phyloP scores from a whole-genome alignment of 2,113 vertebrate species.

The Eurystomus gularis region DNA sequence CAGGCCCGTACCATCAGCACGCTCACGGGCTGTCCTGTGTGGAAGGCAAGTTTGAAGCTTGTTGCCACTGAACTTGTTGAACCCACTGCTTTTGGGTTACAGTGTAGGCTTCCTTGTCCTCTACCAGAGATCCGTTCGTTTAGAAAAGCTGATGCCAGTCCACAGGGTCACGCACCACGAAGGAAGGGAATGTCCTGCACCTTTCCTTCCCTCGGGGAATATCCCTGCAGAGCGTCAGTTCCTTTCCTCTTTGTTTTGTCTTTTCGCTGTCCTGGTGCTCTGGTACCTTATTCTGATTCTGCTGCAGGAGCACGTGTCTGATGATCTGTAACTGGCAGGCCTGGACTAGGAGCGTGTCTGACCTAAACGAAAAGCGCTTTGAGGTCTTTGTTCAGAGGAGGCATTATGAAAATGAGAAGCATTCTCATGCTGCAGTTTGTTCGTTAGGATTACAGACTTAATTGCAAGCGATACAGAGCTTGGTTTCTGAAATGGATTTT shows the following conservation, averaged over 20 bases:
- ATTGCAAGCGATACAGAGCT: neutral
- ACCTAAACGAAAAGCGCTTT: neutral
- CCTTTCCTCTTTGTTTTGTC: neutral
- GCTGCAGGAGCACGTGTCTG: neutral
- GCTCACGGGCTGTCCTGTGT: no score
- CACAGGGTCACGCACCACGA: fast-evolving
- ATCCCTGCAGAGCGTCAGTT: neutral
- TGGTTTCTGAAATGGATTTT: neutral
- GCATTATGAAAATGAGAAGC: neutral
- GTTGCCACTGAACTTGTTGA: neutral
- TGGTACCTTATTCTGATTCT: neutral
- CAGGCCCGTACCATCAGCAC: neutral
- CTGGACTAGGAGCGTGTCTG: neutral
- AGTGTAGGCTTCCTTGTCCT: neutral
- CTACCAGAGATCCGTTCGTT: neutral
- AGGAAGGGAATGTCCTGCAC: neutral
- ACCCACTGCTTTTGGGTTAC: neutral
- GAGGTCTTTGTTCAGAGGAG: neutral
- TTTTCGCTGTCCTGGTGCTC: neutral
- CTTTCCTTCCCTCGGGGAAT: neutral
- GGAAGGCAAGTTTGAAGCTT: neutral
- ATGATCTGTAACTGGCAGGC: neutral
- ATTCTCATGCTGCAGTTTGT: neutral
- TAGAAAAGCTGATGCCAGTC: neutral
- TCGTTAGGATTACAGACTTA: neutral